Percentiles rank a stretch among this genome's conserved stretches.
These are phyloP conservation scores for Myotis brandtii DNA, from an alignment of 2,113 vertebrate genomes.

Conservation along the genomic window DNA sequence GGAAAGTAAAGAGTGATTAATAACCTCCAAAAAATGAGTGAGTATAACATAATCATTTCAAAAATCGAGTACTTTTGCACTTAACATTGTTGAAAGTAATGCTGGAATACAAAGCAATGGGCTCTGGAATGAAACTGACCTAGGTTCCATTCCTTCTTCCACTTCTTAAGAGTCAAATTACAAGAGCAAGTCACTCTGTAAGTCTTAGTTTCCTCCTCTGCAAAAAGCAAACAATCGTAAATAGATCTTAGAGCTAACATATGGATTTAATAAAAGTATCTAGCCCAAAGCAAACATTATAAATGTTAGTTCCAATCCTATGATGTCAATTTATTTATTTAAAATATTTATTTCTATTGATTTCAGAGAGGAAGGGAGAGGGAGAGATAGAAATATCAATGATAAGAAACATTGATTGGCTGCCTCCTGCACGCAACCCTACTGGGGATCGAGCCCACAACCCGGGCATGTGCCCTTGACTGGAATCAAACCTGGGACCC, in stretches of 20 bases:
- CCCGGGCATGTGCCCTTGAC: too few species aligned
- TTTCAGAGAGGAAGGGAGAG: too few species aligned
- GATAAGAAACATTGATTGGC: too few species aligned
- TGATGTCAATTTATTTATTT: background rate
- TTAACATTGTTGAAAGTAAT: background rate
- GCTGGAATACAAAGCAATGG: background rate
- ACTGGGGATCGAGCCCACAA: too few species aligned
- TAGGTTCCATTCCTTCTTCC: background rate
- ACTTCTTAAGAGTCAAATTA: background rate
- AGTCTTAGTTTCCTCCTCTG: background rate
- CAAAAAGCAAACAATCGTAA: background rate
- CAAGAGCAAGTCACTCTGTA: background rate
- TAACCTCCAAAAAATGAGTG: background rate
- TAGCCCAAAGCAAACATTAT: background rate
- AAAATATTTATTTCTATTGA: too few species aligned
- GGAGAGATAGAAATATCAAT: too few species aligned
- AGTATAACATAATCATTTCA: background rate
- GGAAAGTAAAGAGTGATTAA: background rate
- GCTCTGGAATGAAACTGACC: background rate
- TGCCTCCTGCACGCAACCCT: too few species aligned
- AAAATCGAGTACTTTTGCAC: background rate
- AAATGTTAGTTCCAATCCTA: background rate
- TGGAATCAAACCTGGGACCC: too few species aligned
- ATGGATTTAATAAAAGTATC: background rate
- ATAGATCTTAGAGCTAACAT: background rate